These are phyloP conservation scores for Agrotis ipsilon DNA, from an alignment of 2,888 invertebrate species.

Conservation along the genomic window DNA sequence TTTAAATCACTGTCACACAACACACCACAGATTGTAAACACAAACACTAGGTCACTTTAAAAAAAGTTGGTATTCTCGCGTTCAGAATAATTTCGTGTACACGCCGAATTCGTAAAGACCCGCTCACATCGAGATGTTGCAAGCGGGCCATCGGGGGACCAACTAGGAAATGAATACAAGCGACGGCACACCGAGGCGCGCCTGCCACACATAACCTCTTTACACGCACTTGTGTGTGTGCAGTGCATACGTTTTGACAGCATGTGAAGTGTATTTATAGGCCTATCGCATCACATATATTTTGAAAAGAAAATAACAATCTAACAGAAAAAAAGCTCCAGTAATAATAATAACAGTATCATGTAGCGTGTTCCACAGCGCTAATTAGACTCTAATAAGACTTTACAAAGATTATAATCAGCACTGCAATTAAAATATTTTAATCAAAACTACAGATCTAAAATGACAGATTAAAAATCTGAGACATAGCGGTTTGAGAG, in stretches of 20 bases:
- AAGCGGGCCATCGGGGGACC: constrained; percentile 88
- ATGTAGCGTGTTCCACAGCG: not conserved
- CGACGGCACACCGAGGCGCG: constrained; percentile 78
- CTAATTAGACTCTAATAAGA: constrained; percentile 60
- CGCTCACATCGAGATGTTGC: constrained; percentile 88
- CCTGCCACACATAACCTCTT: constrained; percentile 72
- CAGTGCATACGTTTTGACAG: constrained; percentile 85
- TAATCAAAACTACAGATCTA: constrained; percentile 56
- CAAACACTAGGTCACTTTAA: constrained; percentile 62
- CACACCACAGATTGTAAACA: constrained; percentile 61
- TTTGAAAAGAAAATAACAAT: constrained; percentile 41
- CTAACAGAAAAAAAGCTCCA: constrained; percentile 16
- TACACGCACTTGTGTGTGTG: constrained; percentile 72
- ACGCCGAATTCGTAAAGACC: constrained; percentile 87
- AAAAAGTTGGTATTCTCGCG: constrained; percentile 51
- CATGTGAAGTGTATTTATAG: constrained; percentile 84
- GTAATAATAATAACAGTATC: constrained; percentile 27
- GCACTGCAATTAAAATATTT: constrained; percentile 58
- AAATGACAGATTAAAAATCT: constrained; percentile 73
- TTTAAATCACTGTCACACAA: constrained; percentile 66
- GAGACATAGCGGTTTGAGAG: constrained; percentile 81
- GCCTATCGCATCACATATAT: constrained; percentile 68
- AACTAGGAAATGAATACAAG: constrained; percentile 89
- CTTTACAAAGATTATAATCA: constrained; percentile 36
- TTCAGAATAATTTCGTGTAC: constrained; percentile 76